Evolutionary conservation across 2,113 vertebrate genomes (phyloP), one percentile per base, ranked within the genome.

Genomic region (Mobula hypostoma): DNA sequence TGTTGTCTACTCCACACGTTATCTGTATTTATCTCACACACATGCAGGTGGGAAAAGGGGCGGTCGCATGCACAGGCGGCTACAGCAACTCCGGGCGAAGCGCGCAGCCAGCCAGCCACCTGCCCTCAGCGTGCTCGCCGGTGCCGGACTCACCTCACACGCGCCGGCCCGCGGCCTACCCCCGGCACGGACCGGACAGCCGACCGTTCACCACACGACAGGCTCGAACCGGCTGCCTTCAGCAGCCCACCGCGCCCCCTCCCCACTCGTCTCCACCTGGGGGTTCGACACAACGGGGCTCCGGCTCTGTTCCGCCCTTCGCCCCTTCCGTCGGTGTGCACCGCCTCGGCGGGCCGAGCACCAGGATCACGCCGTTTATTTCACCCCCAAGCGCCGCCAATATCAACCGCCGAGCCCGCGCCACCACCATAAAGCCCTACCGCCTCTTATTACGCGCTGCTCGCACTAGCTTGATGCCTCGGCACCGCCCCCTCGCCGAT

Each of bases 391-490:
- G 66, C 85, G 29, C 63, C 61, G 15, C 15, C 29, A 12, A 24
- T 56, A 87, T 61, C 82, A 21, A 21, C 82, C 24, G 48, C 27
- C 85, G 29, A 14, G 66, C 61, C 85, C 63, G 61, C 66, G 5
- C 17, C 21, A 90, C 61, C 17, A 15, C n/a, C 85, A 90, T 32
- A 27, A 0, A 11, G 7, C 78, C 78, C 80, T 1, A 9, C 82
- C 58, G 85, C 17, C 68, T 93, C 72, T 76, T 74, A 93, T 70
- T 93, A 74, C 68, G 66, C 91, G 32, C 66, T 8, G 36, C 91
- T 93, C 91, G 56, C 68, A 93, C 91, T 27, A 29, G 27, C 91
- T 74, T 76, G 19, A 8, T 66, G 85, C 19, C 36, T 21, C 11
- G 32, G 19, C 70, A 11, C 91, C 91, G n/a, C 91, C 68, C 68